These are phyloP conservation scores for Spizella passerina DNA, from an alignment of 2,797 vertebrate genomes.

Conservation along the genomic window DNA sequence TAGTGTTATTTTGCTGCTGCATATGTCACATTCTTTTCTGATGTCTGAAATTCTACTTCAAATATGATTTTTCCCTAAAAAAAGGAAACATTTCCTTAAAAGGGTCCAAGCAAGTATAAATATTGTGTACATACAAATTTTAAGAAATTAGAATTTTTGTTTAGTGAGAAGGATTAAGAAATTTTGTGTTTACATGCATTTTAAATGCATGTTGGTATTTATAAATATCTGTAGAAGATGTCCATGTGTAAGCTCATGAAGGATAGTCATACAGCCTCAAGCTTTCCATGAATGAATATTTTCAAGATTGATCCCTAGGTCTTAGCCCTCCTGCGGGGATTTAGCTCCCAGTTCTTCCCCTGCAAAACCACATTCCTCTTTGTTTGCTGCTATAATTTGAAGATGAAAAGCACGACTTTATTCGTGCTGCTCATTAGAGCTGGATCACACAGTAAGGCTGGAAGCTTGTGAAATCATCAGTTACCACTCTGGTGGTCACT, in stretches of 20 bases:
- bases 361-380: neutral
- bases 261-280: fast-evolving
- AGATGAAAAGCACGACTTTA: neutral
- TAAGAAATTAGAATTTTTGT: neutral
- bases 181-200: neutral
- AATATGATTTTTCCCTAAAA: neutral
- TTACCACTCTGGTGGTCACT: neutral
- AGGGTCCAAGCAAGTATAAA: too few relatives aligned
- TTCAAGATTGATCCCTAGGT: neutral
- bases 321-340: neutral
- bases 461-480: conserved; percentile 48
- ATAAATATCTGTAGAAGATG: neutral
- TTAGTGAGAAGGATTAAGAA: neutral
- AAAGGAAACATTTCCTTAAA: neutral
- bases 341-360: neutral
- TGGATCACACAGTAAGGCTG: neutral
- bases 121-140: neutral
- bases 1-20: neutral
- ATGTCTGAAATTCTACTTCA: neutral
- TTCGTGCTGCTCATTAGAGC: neutral
- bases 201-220: neutral
- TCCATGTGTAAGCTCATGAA: neutral
- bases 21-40: neutral
- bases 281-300: neutral
- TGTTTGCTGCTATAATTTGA: neutral